Conservation (phyloP, 2,888 invertebrate genomes). For the Lamellibrachia columna region DNA sequence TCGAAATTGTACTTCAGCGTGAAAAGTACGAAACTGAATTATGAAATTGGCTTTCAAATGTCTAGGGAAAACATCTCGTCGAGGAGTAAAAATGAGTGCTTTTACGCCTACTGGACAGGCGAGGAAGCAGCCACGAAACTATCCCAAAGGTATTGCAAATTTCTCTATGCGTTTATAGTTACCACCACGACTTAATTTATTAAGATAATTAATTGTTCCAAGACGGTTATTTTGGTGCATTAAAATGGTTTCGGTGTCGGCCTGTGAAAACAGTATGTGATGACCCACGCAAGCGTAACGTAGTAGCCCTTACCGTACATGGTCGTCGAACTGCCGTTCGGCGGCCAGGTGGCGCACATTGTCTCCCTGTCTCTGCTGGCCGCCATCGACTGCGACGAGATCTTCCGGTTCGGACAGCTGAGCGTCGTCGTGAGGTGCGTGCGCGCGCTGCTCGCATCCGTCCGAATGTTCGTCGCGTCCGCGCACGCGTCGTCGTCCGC, state of each 20-base stretch:
- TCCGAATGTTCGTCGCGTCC: neutral
- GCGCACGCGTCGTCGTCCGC: neutral
- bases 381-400: neutral
- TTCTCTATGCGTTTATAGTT: neutral
- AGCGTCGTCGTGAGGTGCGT: constrained; percentile 10
- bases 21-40: neutral
- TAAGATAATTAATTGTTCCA: neutral
- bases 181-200: neutral
- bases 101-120: neutral
- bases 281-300: neutral
- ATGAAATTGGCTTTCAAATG: neutral
- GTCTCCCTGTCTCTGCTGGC: constrained; percentile 21
- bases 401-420: neutral
- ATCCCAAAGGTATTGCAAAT: neutral
- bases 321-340: constrained; percentile 20
- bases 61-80: neutral
- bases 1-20: neutral
- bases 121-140: neutral
- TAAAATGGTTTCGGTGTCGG: no score
- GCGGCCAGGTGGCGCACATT: constrained; percentile 37
- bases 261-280: neutral
- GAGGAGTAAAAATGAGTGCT: neutral
- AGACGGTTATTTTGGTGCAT: no score
- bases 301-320: neutral
- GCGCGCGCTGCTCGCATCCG: neutral